Evolutionary conservation across 2,888 invertebrate genomes (phyloP).

Genomic region (Xanthorhoe designata): DNA sequence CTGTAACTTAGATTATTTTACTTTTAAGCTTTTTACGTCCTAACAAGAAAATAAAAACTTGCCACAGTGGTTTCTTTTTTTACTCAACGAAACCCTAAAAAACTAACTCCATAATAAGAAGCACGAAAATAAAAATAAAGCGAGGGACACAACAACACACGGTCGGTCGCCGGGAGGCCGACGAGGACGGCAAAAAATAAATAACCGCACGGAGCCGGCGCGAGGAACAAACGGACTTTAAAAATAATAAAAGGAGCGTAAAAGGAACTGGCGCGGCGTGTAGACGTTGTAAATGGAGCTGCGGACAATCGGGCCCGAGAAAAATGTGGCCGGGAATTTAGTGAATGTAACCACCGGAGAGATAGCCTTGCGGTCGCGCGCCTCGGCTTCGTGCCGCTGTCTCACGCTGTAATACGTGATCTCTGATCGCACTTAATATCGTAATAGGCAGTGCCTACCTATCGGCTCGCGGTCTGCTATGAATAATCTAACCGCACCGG

Average conservation of each 20-base stretch:
- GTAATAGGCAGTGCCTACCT: slow-evolving; percentile 58
- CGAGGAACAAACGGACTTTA: slow-evolving; percentile 85
- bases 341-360: slow-evolving; percentile 79
- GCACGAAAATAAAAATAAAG: slow-evolving; percentile 85
- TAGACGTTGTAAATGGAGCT: slow-evolving; percentile 85
- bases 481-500: slow-evolving; percentile 62
- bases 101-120: slow-evolving; percentile 84
- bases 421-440: slow-evolving; percentile 76
- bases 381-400: slow-evolving; percentile 56
- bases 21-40: not conserved
- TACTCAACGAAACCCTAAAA: slow-evolving; percentile 45
- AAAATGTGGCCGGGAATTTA: slow-evolving; percentile 82
- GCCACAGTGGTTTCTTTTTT: not conserved
- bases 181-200: slow-evolving; percentile 78
- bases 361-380: slow-evolving; percentile 71
- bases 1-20: not conserved
- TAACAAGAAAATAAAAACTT: not conserved
- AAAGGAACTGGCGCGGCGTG: slow-evolving; percentile 84
- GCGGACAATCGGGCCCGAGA: slow-evolving; percentile 82
- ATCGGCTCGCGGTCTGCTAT: slow-evolving; percentile 48
- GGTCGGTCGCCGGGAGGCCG: slow-evolving; percentile 85
- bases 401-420: slow-evolving; percentile 67
- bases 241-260: slow-evolving; percentile 85
- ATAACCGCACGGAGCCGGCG: slow-evolving; percentile 82
- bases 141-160: slow-evolving; percentile 84